Base-by-base conservation (phyloP, 2,113 vertebrate species). In the Aleadryas rufinucha region DNA sequence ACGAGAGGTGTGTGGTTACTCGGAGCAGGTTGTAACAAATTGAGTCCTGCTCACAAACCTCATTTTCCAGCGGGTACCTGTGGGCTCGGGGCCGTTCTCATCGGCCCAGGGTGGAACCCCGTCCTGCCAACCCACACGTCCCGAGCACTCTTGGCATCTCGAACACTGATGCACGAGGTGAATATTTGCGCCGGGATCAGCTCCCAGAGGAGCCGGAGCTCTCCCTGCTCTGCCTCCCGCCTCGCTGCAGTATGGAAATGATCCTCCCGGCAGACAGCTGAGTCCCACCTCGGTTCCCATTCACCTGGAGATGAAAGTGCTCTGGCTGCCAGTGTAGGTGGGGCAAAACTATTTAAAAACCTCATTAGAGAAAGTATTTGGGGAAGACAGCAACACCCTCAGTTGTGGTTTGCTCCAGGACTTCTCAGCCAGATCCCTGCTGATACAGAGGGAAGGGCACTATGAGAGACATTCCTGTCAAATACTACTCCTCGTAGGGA, bases 321-420 rank as follows among this genome's bases (percentile, higher is more conserved):
- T 91, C 74, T 4, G 84, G 64, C 91, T 90, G 96, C 75, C 88
- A 22, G 96, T 86, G 96, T 95, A 91, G 96, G 92, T 44, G 65
- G 93, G 92, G 88, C 92, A 96, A 91, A 93, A 95, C 96, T 93
- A 90, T 90, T 93, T 90, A 93, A 95, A 96, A 96, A 95, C 95
- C 93, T 96, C 95, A 94, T 97, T 94, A 96, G 95, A 96, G 96
- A 96, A 97, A 96, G 95, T 94, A 97, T 97, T 92, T 64, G 93
- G 87, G 95, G 94, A 95, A 96, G 91, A 95, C 89, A 92, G 94
- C 89, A 96, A 90, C 93, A 86, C 56, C 81, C 87, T 97, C 93
- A 81, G 93, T 92, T 96, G 94, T 95, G 95, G 96, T 91, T 97
- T 95, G 94, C 93, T 95, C 64, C 91, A 30, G 94, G 72, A 93